Conservation (phyloP, 2,797 vertebrate genomes). For the Anabacerthia variegaticeps region DNA sequence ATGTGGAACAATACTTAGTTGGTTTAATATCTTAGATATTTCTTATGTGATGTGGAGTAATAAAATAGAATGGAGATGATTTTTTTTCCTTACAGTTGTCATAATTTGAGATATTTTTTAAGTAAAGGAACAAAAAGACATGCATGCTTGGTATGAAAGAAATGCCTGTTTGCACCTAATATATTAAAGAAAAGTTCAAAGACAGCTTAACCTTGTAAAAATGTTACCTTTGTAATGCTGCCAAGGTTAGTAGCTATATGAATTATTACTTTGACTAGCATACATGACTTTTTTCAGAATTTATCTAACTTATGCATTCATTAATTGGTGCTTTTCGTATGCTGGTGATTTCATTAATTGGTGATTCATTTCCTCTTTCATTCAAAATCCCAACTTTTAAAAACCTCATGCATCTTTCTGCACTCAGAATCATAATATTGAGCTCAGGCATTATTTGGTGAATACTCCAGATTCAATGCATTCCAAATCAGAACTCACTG, state of each 20-base stretch:
- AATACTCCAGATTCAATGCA: neutral
- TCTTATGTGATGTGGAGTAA: neutral
- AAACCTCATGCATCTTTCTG: neutral
- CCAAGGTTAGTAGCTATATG: constrained; percentile 29
- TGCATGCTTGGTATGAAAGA: neutral
- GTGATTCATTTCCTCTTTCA: neutral
- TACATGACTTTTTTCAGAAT: constrained; percentile 21
- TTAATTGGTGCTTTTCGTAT: constrained; percentile 41
- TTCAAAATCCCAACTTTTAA: neutral
- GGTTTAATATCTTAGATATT: neutral
- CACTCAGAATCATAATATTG: neutral
- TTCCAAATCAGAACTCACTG: neutral
- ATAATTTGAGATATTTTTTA: constrained; percentile 9
- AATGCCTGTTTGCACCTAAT: constrained; percentile 29
- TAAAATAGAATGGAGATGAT: neutral
- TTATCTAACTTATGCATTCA: constrained; percentile 5
- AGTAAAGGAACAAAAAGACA: neutral
- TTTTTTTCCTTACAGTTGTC: neutral
- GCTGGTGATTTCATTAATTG: constrained; percentile 20
- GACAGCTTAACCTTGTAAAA: constrained; percentile 63
- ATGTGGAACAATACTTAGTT: neutral
- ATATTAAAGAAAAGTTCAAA: constrained; percentile 53
- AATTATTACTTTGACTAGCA: constrained; percentile 54
- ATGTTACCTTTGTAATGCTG: constrained; percentile 44
- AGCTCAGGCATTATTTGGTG: neutral